phyloP scores from a whole-genome alignment of 1,140 invertebrate species.

The Maniola jurtina region DNA sequence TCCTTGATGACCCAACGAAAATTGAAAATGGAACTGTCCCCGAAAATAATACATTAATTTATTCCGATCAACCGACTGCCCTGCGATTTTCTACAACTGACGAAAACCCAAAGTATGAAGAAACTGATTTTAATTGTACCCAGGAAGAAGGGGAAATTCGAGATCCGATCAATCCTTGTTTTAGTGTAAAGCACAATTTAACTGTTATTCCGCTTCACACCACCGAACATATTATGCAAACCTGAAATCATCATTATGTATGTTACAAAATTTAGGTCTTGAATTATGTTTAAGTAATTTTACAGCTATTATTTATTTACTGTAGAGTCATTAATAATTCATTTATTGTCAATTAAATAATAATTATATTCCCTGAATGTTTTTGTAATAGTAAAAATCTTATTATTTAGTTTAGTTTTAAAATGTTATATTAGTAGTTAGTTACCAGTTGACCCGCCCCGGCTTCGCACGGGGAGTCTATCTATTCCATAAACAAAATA shows the following conservation, averaged over 20 bases:
- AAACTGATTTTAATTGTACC: constrained; percentile 46
- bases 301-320: no score
- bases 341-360: no score
- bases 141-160: constrained; percentile 45
- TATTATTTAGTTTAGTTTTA: no score
- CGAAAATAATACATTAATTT: constrained; percentile 22
- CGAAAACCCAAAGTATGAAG: constrained; percentile 24
- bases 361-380: no score
- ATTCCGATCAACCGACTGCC: constrained; percentile 43
- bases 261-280: no score
- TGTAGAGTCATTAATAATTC: no score
- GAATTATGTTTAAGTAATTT: neutral
- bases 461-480: no score
- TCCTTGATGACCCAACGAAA: constrained; percentile 3
- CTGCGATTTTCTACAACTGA: constrained; percentile 38
- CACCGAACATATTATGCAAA: constrained; percentile 23
- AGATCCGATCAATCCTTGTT: constrained; percentile 72
- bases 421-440: no score
- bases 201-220: constrained; percentile 58
- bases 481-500: no score
- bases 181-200: constrained; percentile 56
- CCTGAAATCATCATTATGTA: no score
- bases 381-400: no score
- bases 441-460: no score
- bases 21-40: constrained; percentile 13